Evolutionary conservation across 2,888 invertebrate genomes (phyloP).

Genomic region (Pilophorus perplexus): DNA sequence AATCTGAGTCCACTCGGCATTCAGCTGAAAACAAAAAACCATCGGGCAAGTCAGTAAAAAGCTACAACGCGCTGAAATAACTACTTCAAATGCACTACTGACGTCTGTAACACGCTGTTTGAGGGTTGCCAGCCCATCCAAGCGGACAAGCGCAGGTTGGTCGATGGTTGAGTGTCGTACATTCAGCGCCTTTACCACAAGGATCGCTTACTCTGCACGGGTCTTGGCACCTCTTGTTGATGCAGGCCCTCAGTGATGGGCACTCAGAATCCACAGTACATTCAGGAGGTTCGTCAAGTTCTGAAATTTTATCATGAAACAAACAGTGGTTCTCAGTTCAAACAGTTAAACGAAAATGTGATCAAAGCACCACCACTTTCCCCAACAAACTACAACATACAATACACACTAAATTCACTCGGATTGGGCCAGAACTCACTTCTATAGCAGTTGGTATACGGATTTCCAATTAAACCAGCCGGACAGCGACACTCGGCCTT

Average conservation of each 20-base stretch:
- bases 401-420: too few species aligned
- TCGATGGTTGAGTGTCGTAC: conserved; percentile 71
- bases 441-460: conserved; percentile 71
- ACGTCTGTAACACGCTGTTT: conserved; percentile 82
- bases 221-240: conserved; percentile 73
- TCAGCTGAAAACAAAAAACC: conserved; percentile 52
- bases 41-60: too few species aligned
- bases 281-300: conserved; percentile 56
- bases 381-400: too few species aligned
- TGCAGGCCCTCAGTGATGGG: conserved; percentile 72
- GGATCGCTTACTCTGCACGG: conserved; percentile 74
- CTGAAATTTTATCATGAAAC: too few species aligned
- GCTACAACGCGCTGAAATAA: not conserved
- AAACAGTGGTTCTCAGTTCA: too few species aligned
- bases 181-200: conserved; percentile 78
- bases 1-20: conserved; percentile 66
- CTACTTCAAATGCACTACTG: conserved; percentile 53
- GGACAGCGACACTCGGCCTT: conserved; percentile 75
- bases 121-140: conserved; percentile 85
- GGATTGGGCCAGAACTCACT: too few species aligned
- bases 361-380: too few species aligned
- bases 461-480: conserved; percentile 71
- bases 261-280: conserved; percentile 75
- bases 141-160: conserved; percentile 81
- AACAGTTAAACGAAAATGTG: too few species aligned